Base-by-base conservation (phyloP, 1,140 invertebrate genomes). In the Lepidurus couesii region DNA sequence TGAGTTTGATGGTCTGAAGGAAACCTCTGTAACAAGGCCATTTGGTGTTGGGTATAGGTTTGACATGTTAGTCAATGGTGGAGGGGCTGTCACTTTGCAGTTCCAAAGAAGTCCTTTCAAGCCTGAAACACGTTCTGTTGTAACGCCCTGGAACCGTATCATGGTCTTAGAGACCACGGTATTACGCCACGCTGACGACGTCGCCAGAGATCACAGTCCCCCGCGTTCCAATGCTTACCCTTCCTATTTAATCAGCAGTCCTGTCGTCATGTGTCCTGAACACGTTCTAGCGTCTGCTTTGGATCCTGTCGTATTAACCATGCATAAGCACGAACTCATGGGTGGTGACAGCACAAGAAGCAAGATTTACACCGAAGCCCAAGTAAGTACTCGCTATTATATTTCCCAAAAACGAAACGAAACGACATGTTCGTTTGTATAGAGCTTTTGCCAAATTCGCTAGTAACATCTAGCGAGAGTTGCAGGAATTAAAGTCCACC, bases 21-120 rank as follows among this genome's bases (percentile, higher is more conserved):
- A n/a, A 24, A 13, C 44, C n/a, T n/a, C 53, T 44, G 24, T 43
- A 44, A 77, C 24, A 11, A 65, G 65, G 11, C 9, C 42, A 21
- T 10, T 24, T 77, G 16, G 44, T 82, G 26, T 43, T 77, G 47
- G 75, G 82, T 84, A 81, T 84, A 98, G 97, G 92, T 99, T 98
- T 88, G 97, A 99, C 87, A 92, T 99, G 65, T 87, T 99, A 82
- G 97, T 99, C 43, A 99, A 99, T 87, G 98, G 98, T 24, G 97
- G 98, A 76, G 96, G 97, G n/a, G 96, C 96, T 8, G 95, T 99
- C 16, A 98, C 95, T 21, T 87, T 99, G 79, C 95, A 98, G 85
- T 98, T 99, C 87, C 94, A 95, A 85, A 88, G 95, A 78, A 95
- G 92, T 74, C 95, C 95, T n/a, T 97, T 96, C 87, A 90, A 91